phyloP scores from a whole-genome alignment of 2,113 vertebrate species.

The Trematomus loennbergii region DNA sequence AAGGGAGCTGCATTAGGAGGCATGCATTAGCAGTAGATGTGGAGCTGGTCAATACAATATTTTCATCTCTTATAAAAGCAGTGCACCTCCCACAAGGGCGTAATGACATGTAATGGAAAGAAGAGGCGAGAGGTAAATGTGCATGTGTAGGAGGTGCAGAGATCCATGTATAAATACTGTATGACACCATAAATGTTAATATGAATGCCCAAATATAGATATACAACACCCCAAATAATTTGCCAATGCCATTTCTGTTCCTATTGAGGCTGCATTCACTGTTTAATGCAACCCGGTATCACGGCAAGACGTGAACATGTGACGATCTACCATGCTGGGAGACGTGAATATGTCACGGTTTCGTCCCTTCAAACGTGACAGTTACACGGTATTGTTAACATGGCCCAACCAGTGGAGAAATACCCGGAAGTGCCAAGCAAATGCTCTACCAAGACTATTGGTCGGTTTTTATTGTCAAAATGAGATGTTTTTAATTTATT shows the following conservation, averaged over 20 bases:
- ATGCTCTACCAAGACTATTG: too few relatives aligned
- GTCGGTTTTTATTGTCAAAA: too few relatives aligned
- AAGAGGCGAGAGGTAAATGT: constrained; percentile 33
- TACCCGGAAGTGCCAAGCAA: too few relatives aligned
- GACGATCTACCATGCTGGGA: too few relatives aligned
- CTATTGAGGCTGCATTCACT: not conserved
- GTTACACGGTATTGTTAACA: too few relatives aligned
- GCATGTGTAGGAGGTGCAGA: constrained; percentile 40
- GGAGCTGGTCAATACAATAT: constrained; percentile 37
- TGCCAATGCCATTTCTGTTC: not conserved
- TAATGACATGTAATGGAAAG: constrained; percentile 32
- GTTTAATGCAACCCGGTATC: too few relatives aligned
- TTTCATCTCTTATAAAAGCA: constrained; percentile 42
- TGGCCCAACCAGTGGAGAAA: too few relatives aligned
- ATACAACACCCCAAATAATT: not conserved
- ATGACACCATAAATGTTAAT: constrained; percentile 19
- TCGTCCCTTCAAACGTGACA: too few relatives aligned
- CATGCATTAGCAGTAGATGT: constrained; percentile 13
- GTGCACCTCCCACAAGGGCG: constrained; percentile 23
- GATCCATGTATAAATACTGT: constrained; percentile 4
- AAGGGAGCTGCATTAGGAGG: constrained; percentile 4
- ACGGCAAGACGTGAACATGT: too few relatives aligned
- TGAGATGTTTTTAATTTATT: too few relatives aligned
- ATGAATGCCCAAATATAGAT: not conserved
- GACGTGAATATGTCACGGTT: too few relatives aligned